These are phyloP conservation scores for Trichomycterus rosablanca DNA, from an alignment of 2,113 vertebrate species.

Conservation along the genomic window DNA sequence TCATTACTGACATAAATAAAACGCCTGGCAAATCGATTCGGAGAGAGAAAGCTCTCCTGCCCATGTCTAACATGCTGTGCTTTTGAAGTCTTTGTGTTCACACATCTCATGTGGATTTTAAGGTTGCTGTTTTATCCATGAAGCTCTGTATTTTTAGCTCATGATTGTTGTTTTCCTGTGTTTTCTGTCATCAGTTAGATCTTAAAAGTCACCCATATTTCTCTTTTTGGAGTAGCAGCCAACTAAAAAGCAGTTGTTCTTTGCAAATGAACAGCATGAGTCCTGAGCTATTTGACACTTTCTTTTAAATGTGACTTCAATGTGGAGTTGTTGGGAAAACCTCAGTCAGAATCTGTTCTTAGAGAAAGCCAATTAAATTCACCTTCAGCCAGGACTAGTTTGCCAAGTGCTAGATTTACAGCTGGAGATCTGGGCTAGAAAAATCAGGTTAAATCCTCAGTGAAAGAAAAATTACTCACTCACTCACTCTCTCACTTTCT, in stretches of 20 bases:
- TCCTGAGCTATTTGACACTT: slow-evolving; percentile 9
- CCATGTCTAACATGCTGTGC: background rate
- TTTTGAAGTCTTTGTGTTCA: slow-evolving; percentile 11
- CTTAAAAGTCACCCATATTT: background rate
- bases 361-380: slow-evolving; percentile 30
- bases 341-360: slow-evolving; percentile 12
- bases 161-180: slow-evolving; percentile 8
- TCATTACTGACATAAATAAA: no score
- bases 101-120: slow-evolving; percentile 6
- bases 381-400: slow-evolving; percentile 20
- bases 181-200: slow-evolving; percentile 9
- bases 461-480: no score
- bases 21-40: background rate
- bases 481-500: no score
- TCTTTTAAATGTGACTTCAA: slow-evolving; percentile 20
- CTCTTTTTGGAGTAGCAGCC: slow-evolving; percentile 2
- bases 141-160: slow-evolving; percentile 17
- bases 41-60: background rate
- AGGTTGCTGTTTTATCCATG: slow-evolving; percentile 11
- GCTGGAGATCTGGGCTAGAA: slow-evolving; percentile 15
- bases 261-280: slow-evolving; percentile 20
- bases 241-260: slow-evolving; percentile 8
- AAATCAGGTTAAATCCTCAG: slow-evolving; percentile 27
- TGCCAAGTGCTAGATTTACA: slow-evolving; percentile 28
- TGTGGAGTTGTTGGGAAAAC: slow-evolving; percentile 10